Base-by-base conservation (phyloP, 1,140 invertebrate species). In the Pseudomyrmex sp. region DNA sequence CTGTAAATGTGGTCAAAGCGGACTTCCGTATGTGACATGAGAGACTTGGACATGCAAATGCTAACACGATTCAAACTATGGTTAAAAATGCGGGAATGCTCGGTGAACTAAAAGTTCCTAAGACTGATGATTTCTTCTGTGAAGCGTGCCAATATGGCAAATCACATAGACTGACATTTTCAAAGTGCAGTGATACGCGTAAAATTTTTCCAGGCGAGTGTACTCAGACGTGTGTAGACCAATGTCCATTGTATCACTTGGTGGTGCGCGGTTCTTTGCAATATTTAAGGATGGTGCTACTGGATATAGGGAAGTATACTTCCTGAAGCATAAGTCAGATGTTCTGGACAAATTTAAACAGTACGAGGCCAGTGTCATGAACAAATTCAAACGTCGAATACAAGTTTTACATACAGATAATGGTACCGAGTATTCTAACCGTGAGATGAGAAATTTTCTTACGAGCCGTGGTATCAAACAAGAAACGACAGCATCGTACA, bases 401-500 rank as follows among this genome's bases (percentile, higher is more conserved):
- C 88, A 87, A 65, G 18, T 54, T 4, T 15, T 92, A 20, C 87
- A 85, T 23, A 65, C 82, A 20, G 88, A n/a, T n/a, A 88, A 86
- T 44, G 88, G 84, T 0, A 12, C 48, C 12, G 85, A 90, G 20
- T 89, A 68, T 58, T 18, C n/a, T 0, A 87, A n/a, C n/a, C 13
- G 62, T n/a, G 48, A 82, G 4, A 48, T 89, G 9, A 50, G 46
- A 0, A n/a, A 44, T 12, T 80, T 75, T 26, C 20, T 85, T 1
- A 50, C 46, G 5, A 23, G 35, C 12, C 72, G 72, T 56, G 85
- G 80, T 2, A 84, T 85, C 56, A 2, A 15, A 4, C 54, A 72
- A 15, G 74, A 88, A 72, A 50, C 70, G 15, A 92, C 91, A 9
- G 84, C 90, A 35, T 86, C 88, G 2, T 92, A 93, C 76, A 93